A percentile compares a stretch with the other conserved stretches of the same genome.
These are phyloP conservation scores for Acromyrmex heyeri DNA, from an alignment of 1,140 invertebrate species.

Conservation along the genomic window DNA sequence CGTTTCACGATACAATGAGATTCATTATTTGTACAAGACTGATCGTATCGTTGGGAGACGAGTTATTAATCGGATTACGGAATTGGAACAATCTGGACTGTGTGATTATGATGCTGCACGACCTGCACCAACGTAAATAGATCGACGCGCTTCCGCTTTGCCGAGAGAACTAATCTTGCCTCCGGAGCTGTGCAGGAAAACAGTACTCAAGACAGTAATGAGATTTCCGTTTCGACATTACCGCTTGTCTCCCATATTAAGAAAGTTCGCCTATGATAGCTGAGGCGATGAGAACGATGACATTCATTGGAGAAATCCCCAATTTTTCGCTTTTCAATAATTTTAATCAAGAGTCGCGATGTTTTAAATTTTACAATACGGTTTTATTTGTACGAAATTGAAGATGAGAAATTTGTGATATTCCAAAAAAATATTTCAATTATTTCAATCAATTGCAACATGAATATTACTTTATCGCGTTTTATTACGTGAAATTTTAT, in stretches of 20 bases:
- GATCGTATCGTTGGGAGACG: neutral
- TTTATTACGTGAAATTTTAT: neutral
- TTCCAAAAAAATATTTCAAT: constrained; percentile 20
- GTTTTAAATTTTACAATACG: neutral
- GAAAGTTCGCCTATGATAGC: constrained; percentile 33
- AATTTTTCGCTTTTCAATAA: neutral
- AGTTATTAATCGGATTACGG: constrained; percentile 44
- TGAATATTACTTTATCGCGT: neutral
- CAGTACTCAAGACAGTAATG: constrained; percentile 38
- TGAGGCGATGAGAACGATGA: neutral
- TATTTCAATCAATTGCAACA: neutral
- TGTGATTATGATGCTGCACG: constrained; percentile 40
- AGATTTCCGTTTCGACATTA: constrained; percentile 34
- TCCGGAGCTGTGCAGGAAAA: constrained; percentile 27
- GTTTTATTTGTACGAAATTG: neutral
- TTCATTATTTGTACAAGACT: constrained; percentile 45
- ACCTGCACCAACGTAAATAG: constrained; percentile 34
- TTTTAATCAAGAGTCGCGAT: neutral
- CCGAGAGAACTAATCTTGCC: constrained; percentile 43
- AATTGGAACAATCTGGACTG: constrained; percentile 33
- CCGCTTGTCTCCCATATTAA: constrained; percentile 13
- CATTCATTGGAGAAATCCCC: neutral
- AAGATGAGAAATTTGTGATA: constrained; percentile 9
- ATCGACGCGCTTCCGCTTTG: constrained; percentile 35
- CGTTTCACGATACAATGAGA: constrained; percentile 8